Conservation (phyloP, 2,113 vertebrate species). For the Argyrosomus japonicus region DNA sequence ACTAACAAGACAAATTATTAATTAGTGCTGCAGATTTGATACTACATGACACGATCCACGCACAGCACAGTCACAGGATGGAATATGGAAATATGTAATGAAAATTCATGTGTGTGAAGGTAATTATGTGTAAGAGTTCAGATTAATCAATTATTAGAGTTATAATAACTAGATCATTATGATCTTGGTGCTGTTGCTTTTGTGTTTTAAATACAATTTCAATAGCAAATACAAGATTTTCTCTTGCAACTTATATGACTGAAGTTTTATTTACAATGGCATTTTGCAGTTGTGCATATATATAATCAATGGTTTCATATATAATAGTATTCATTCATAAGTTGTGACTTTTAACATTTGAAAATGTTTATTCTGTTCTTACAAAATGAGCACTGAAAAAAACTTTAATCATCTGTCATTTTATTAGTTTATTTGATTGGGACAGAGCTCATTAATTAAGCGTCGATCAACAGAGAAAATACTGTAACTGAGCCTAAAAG, state of each 20-base stretch:
- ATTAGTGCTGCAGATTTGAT: conserved; percentile 28
- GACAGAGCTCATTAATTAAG: conserved; percentile 12
- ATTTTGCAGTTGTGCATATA: neutral
- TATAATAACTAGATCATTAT: neutral
- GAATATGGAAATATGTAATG: neutral
- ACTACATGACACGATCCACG: neutral
- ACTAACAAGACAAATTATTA: conserved; percentile 49
- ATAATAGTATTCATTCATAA: neutral
- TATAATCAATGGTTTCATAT: neutral
- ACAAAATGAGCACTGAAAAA: neutral
- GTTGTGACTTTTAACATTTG: neutral
- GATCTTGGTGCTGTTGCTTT: neutral
- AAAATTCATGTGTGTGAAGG: neutral
- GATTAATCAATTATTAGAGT: neutral
- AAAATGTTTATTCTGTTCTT: neutral
- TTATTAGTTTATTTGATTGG: conserved; percentile 5
- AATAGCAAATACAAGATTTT: neutral
- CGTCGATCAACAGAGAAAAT: neutral
- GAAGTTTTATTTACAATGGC: neutral
- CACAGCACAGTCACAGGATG: neutral
- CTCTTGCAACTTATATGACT: neutral
- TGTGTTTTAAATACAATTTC: neutral
- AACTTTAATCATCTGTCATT: neutral
- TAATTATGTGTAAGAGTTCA: neutral
- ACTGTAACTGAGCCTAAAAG: neutral